Evolutionary conservation across 1,140 invertebrate species (phyloP).

Genomic region (Laupala kohalensis): DNA sequence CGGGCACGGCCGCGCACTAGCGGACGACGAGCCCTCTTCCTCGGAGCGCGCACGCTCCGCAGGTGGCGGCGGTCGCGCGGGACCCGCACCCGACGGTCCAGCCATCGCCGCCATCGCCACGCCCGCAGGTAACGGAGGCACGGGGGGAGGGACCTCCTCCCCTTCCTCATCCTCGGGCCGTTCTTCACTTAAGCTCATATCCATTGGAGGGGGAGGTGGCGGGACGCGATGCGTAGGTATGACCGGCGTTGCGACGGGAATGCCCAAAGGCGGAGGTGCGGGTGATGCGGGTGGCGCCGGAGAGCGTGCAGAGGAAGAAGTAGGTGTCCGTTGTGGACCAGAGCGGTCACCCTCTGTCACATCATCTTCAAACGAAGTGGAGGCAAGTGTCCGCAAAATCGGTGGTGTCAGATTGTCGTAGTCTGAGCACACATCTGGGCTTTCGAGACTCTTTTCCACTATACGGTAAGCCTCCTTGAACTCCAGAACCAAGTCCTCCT

Average conservation of each 20-base stretch:
- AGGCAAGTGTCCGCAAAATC: background rate
- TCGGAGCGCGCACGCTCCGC: slow-evolving; percentile 9
- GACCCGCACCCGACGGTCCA: background rate
- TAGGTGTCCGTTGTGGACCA: too few relatives aligned
- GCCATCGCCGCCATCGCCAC: background rate
- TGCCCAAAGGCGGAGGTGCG: too few relatives aligned
- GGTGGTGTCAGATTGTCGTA: slow-evolving; percentile 7
- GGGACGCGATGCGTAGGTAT: too few relatives aligned
- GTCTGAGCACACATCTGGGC: slow-evolving; percentile 6
- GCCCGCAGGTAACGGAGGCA: background rate
- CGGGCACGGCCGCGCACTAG: slow-evolving; percentile 48
- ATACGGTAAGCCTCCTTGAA: too few relatives aligned
- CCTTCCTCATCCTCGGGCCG: background rate
- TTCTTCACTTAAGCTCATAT: background rate
- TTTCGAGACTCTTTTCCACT: background rate
- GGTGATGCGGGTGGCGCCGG: too few relatives aligned
- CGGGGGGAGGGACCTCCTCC: background rate
- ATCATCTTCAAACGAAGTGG: background rate
- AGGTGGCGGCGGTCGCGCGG: background rate
- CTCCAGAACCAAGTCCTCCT: too few relatives aligned
- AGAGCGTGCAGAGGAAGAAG: too few relatives aligned
- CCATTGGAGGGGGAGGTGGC: too few relatives aligned
- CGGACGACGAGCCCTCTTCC: slow-evolving; percentile 13
- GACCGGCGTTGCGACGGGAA: too few relatives aligned
- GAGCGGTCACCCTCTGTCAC: background rate